phyloP scores from a whole-genome alignment of 2,113 vertebrate genomes.

The Myocastor coypus region DNA sequence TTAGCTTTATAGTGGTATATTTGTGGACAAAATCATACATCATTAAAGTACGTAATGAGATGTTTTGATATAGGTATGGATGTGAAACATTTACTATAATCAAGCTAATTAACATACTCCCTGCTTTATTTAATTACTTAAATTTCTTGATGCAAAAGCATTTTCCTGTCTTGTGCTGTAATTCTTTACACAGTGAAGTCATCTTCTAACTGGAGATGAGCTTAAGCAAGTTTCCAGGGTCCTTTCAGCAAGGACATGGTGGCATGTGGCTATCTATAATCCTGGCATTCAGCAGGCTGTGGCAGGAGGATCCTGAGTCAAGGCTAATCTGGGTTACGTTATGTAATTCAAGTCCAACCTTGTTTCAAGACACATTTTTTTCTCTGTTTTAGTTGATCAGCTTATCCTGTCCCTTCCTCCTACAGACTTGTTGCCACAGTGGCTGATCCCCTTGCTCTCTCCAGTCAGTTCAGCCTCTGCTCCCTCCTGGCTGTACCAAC shows the following conservation, averaged over 20 bases:
- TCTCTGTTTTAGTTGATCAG: neutral
- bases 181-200: neutral
- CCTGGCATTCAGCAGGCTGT: neutral
- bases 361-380: neutral
- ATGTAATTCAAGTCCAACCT: neutral
- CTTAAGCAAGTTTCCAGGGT: neutral
- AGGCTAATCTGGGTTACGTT: neutral
- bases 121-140: neutral
- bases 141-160: neutral
- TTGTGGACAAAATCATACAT: neutral
- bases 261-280: neutral
- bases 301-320: neutral
- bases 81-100: neutral
- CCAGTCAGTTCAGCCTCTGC: neutral
- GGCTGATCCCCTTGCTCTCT: neutral
- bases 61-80: neutral
- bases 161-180: neutral
- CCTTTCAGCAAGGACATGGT: neutral
- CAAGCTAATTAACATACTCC: neutral
- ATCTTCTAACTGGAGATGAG: neutral
- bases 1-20: neutral
- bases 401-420: neutral
- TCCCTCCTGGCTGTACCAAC: neutral
- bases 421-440: neutral
- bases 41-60: neutral